These are phyloP conservation scores for Pholis gunnellus DNA, from an alignment of 2,113 vertebrate genomes.

Conservation along the genomic window DNA sequence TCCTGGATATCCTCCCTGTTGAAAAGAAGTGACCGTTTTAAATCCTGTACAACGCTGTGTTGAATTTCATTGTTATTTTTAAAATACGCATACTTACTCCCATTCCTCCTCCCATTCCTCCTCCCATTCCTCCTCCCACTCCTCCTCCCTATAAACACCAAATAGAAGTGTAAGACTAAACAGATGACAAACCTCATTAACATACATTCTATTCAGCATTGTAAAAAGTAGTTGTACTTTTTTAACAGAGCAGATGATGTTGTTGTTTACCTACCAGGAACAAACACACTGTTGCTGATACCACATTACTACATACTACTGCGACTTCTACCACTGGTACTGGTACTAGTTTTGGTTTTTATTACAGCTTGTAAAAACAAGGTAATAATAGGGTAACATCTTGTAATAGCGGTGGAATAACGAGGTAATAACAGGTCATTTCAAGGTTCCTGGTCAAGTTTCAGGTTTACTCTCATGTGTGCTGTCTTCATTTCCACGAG, in stretches of 20 bases:
- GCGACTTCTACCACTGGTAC: neutral
- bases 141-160: conserved; percentile 54
- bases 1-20: conserved; percentile 69
- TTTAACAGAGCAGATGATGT: neutral
- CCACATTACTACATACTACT: neutral
- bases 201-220: neutral
- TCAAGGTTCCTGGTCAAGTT: neutral
- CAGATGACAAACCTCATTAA: neutral
- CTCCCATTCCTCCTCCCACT: conserved; percentile 30
- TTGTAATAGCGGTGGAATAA: neutral
- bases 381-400: neutral
- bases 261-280: too few relatives aligned
- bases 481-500: too few relatives aligned
- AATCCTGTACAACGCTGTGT: neutral
- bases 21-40: neutral
- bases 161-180: neutral
- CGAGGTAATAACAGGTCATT: neutral
- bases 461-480: neutral
- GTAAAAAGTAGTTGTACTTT: neutral
- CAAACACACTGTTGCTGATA: too few relatives aligned
- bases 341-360: neutral
- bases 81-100: conserved; percentile 35
- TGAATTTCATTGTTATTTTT: neutral
- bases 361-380: neutral
- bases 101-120: conserved; percentile 44